These are phyloP conservation scores for Poeciliopsis turrubarensis DNA, from an alignment of 2,113 vertebrate species.

Conservation along the genomic window DNA sequence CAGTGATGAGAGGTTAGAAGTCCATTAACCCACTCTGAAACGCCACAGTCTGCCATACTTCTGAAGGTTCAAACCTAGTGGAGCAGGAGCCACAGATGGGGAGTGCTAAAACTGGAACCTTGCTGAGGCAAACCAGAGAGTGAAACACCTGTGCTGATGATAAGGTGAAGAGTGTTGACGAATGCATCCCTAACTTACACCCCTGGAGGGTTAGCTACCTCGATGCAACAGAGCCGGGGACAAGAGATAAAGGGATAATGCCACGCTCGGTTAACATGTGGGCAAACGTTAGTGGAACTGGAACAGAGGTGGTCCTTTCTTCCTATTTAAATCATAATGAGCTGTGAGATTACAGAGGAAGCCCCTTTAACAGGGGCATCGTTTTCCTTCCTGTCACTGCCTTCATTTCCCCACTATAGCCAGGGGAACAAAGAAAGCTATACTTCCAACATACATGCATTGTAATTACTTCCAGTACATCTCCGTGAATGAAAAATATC, in stretches of 20 bases:
- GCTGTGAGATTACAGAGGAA: conserved; percentile 51
- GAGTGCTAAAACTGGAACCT: conserved; percentile 1
- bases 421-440: conserved; percentile 11
- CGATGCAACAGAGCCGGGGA: conserved; percentile 21
- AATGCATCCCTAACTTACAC: conserved; percentile 20
- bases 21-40: conserved; percentile 75
- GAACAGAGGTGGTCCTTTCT: conserved; percentile 36
- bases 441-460: conserved; percentile 12
- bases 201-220: conserved; percentile 27
- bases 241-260: conserved; percentile 36
- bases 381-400: conserved; percentile 21
- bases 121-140: conserved; percentile 17
- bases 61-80: conserved; percentile 11
- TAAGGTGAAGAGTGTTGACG: conserved; percentile 24
- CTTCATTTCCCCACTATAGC: conserved; percentile 21
- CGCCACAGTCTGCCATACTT: conserved; percentile 36
- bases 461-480: conserved; percentile 22
- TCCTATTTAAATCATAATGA: conserved; percentile 55
- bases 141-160: conserved; percentile 39
- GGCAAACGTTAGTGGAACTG: conserved; percentile 41
- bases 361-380: conserved; percentile 9
- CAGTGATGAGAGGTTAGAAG: conserved; percentile 71
- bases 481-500: conserved; percentile 29
- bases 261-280: conserved; percentile 33
- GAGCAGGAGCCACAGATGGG: conserved; percentile 42